These are phyloP conservation scores for Peribatodes rhomboidaria DNA, from an alignment of 2,888 invertebrate species.

Conservation along the genomic window DNA sequence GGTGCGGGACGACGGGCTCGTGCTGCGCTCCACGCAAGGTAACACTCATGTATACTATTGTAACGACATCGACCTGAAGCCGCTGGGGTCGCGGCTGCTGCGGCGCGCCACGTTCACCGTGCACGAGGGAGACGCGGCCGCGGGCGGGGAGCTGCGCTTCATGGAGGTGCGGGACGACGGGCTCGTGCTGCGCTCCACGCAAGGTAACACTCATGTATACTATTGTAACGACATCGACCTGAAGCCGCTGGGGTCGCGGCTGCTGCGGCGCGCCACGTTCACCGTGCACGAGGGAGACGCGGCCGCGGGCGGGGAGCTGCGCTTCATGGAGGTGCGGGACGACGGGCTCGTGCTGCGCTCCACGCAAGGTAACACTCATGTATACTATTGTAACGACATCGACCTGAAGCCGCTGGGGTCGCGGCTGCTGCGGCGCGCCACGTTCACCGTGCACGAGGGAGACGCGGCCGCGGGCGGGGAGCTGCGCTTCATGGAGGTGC, in stretches of 20 bases:
- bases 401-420: constrained; percentile 79
- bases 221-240: no score
- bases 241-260: no score
- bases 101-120: no score
- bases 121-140: constrained; percentile 92
- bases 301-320: constrained; percentile 93
- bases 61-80: constrained; percentile 93
- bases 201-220: constrained; percentile 63
- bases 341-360: constrained; percentile 96
- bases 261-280: no score
- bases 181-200: constrained; percentile 91
- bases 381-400: no score
- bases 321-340: constrained; percentile 97
- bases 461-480: constrained; percentile 96
- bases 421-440: no score
- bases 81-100: constrained; percentile 64
- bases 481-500: constrained; percentile 96
- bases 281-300: constrained; percentile 89
- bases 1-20: constrained; percentile 98
- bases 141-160: constrained; percentile 95
- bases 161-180: constrained; percentile 99
- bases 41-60: constrained; percentile 62
- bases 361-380: constrained; percentile 80
- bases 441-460: constrained; percentile 74
- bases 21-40: constrained; percentile 90